A percentile compares a stretch with the other conserved stretches of the same genome.
These are phyloP conservation scores for Theonella swinhoei DNA, from an alignment of 37 sponge, comb jelly and placozoan genomes.

Conservation along the genomic window DNA sequence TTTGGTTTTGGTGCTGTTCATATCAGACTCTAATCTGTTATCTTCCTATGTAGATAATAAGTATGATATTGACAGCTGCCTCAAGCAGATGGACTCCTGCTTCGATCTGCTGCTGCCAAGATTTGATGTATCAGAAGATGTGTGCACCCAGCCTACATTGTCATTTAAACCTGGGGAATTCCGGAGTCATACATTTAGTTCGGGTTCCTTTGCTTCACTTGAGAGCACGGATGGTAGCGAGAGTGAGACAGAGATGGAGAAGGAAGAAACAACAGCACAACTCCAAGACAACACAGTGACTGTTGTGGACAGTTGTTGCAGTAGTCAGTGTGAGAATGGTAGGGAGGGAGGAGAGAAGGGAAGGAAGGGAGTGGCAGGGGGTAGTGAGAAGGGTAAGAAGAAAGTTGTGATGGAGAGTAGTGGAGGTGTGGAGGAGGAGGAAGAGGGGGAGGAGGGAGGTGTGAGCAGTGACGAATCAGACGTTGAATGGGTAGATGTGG, in stretches of 20 bases:
- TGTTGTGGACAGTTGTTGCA: too few relatives aligned
- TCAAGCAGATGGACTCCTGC: conserved; percentile 69
- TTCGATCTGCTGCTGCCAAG: conserved; percentile 77
- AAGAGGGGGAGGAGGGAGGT: neutral
- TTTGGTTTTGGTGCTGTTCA: neutral
- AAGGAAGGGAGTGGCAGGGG: conserved; percentile 10
- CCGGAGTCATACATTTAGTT: neutral
- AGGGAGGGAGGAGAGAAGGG: neutral
- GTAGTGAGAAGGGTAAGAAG: conserved; percentile 16
- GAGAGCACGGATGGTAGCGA: neutral
- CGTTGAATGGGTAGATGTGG: conserved; percentile 68
- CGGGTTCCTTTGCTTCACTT: neutral
- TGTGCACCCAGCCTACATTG: neutral
- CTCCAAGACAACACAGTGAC: too few relatives aligned
- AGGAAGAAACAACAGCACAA: too few relatives aligned
- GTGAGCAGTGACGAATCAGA: conserved; percentile 34
- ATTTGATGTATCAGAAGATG: conserved; percentile 12
- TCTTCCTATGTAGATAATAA: conserved; percentile 24
- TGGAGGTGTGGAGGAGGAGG: neutral
- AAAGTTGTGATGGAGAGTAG: conserved; percentile 1
- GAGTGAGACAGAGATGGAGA: neutral
- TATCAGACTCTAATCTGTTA: neutral
- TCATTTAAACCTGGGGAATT: neutral
- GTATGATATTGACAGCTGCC: conserved; percentile 48
- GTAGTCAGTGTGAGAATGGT: too few relatives aligned